Base-by-base conservation (phyloP, 2,113 vertebrate genomes). In the Bos indicus region DNA sequence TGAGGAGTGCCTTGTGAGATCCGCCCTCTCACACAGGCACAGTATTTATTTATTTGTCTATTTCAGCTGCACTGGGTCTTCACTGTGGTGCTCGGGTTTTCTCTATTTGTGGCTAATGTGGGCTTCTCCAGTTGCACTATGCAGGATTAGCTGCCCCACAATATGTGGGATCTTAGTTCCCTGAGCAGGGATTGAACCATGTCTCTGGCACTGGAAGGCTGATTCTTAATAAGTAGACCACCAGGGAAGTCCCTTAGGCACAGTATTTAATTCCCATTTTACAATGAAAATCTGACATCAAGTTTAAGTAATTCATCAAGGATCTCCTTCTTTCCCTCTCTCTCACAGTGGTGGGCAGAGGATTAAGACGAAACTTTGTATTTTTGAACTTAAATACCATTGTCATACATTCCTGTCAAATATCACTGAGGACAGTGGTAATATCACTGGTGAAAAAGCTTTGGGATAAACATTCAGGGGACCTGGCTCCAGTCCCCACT, bases 381-480 rank as follows among this genome's bases (percentile, higher is more conserved):
- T n/a, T 92, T 86, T 60, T 77, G 48, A 67, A 40, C 54, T 80
- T 92, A 82, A 95, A 92, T 8, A 16, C 33, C 25, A 16, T 12
- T 25, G 12, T 16, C 64, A 67, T 11, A 10, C 10, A 13, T 23
- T 48, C 52, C 16, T 59, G 52, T 56, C 30, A 51, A 9, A 43
- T 26, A 21, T 94, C 74, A 71, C 2, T 4, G 5, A 87, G 33
- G 30, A 87, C 25, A 91, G n/a, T 19, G 21, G 56, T 30, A 28
- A 26, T 40, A 52, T 90, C 54, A 59, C 56, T 84, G 11, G 36
- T 33, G 26, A 57, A 40, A 98, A 94, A n/a, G 10, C 14, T 10
- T 78, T 13, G n/a, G 30, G 30, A 11, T 28, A 30, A 46, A 23
- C 7, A 28, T 40, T 84, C 28, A 43, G 54, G 64, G 21, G 23